Conservation (phyloP, 2,888 invertebrate species). For the Cheilosia scutellata region DNA sequence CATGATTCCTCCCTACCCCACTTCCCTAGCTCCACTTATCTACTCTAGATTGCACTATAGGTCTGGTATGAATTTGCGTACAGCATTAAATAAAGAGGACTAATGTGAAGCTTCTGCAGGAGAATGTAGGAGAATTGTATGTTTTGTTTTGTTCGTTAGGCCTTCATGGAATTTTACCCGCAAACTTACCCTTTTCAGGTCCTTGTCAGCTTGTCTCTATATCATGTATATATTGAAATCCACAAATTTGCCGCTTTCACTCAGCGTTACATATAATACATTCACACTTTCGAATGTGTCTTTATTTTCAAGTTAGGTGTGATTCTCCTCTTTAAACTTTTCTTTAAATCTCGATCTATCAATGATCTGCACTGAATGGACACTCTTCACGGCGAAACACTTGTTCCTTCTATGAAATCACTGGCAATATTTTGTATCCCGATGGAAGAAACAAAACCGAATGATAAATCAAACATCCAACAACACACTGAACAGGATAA, state of each 20-base stretch:
- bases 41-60: no score
- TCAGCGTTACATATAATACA: neutral
- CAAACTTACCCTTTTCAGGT: conserved; percentile 20
- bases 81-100: no score
- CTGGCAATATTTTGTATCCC: conserved; percentile 1
- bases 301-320: conserved; percentile 6
- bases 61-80: no score
- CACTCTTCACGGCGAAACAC: conserved; percentile 28
- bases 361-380: no score
- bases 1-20: no score
- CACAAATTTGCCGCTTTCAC: conserved; percentile 15
- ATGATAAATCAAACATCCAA: conserved; percentile 70
- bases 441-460: no score
- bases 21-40: no score
- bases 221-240: conserved; percentile 18
- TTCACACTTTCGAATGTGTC: conserved; percentile 27
- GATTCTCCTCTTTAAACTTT: neutral
- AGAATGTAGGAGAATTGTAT: no score
- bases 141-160: no score
- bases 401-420: conserved; percentile 44
- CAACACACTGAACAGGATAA: conserved; percentile 60
- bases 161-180: no score
- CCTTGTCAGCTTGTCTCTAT: conserved; percentile 4
- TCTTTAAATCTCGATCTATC: no score
- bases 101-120: no score